phyloP scores from a whole-genome alignment of 1,140 invertebrate genomes.

The Eubasilissa regina region DNA sequence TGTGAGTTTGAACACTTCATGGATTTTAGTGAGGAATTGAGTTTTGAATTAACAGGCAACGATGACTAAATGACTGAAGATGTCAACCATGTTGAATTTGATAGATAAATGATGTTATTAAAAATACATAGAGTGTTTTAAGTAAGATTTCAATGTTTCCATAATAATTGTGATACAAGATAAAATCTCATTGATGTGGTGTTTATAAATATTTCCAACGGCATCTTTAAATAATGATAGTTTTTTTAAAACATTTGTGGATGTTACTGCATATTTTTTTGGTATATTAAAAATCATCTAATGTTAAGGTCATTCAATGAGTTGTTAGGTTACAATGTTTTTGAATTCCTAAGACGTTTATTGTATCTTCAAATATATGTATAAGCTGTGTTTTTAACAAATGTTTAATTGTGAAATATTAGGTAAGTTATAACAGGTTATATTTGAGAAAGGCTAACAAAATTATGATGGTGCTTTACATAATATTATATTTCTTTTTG shows the following conservation, averaged over 20 bases:
- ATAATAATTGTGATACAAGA: conserved; percentile 12
- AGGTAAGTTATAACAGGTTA: neutral
- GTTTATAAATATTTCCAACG: neutral
- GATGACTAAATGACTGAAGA: conserved; percentile 18
- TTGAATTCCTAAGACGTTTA: conserved; percentile 5
- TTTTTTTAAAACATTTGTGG: conserved; percentile 5
- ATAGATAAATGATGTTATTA: neutral
- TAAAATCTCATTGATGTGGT: conserved; percentile 14
- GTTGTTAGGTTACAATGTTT: conserved; percentile 20
- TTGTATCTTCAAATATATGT: neutral
- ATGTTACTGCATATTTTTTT: conserved; percentile 1
- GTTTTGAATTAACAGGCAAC: neutral
- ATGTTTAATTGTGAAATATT: neutral
- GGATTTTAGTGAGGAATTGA: too few species aligned
- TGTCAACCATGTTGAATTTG: too few species aligned
- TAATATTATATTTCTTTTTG: conserved; percentile 12
- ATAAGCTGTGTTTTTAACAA: neutral
- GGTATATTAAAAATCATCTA: neutral
- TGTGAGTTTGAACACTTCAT: too few species aligned
- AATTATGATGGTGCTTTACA: neutral
- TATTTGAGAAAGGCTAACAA: neutral
- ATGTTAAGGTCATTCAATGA: neutral
- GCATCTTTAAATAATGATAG: neutral
- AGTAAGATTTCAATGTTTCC: neutral
- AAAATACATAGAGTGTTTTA: neutral